These are phyloP conservation scores for Horisme vitalbata DNA, from an alignment of 2,888 invertebrate species.

Conservation along the genomic window DNA sequence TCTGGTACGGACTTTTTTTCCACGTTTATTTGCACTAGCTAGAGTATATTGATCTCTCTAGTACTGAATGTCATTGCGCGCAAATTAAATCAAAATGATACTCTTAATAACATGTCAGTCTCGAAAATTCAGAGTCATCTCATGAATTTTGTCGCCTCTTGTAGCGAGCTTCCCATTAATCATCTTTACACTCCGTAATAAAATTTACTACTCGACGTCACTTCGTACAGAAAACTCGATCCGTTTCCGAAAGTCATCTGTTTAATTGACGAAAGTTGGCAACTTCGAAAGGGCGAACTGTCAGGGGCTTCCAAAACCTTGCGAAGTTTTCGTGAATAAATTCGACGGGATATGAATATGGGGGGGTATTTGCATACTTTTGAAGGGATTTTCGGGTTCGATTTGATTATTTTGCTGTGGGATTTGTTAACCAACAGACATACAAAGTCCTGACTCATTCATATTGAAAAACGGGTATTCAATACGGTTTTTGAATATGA, in stretches of 20 bases:
- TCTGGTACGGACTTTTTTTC: too few species aligned
- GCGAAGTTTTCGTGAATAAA: conserved; percentile 17
- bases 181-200: conserved; percentile 52
- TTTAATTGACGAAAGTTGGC: conserved; percentile 51
- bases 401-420: conserved; percentile 12
- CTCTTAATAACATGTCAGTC: too few species aligned
- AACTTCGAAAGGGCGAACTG: conserved; percentile 32
- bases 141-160: conserved; percentile 45
- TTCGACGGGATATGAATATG: conserved; percentile 26
- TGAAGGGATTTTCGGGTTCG: conserved; percentile 10
- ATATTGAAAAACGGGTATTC: too few species aligned
- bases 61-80: too few species aligned
- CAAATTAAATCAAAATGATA: too few species aligned
- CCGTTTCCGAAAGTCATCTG: conserved; percentile 49
- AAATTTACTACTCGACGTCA: conserved; percentile 57
- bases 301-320: conserved; percentile 22
- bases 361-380: conserved; percentile 30
- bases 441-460: too few species aligned
- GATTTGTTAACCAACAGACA: too few species aligned
- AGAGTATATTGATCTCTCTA: too few species aligned
- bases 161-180: conserved; percentile 52
- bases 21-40: too few species aligned
- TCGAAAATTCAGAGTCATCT: conserved; percentile 38
- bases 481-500: too few species aligned
- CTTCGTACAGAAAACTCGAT: conserved; percentile 33